Conservation (phyloP, 2,797 vertebrate species). For the Rhinichthys osculus region DNA sequence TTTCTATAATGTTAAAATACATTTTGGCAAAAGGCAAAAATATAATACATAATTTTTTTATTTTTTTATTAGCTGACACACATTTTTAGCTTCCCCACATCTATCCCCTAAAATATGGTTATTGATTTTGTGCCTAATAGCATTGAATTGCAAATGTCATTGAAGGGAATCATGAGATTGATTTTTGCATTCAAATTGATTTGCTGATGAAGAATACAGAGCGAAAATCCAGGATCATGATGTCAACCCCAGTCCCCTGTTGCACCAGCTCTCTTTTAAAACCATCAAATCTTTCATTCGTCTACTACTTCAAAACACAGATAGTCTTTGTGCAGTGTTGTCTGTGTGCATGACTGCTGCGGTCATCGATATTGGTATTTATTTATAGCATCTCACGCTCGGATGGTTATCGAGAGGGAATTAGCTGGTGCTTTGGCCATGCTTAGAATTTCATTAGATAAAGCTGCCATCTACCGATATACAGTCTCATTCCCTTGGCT, state of each 20-base stretch:
- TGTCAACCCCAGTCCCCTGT: background rate
- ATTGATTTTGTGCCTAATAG: background rate
- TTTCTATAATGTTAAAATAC: background rate
- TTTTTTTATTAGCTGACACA: background rate
- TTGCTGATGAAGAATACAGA: background rate
- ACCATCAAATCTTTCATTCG: background rate
- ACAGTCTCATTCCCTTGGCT: slow-evolving; percentile 46
- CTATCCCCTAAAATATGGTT: background rate
- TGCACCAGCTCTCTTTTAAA: background rate
- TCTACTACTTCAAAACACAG: background rate
- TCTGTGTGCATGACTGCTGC: slow-evolving; percentile 25
- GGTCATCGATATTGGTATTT: slow-evolving; percentile 45
- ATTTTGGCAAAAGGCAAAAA: background rate
- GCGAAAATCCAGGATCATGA: background rate
- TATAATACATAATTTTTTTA: no score
- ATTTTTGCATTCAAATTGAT: background rate
- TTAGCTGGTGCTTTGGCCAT: slow-evolving; percentile 31
- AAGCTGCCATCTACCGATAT: slow-evolving; percentile 59
- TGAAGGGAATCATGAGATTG: background rate
- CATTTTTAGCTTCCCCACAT: background rate
- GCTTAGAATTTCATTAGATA: slow-evolving; percentile 59
- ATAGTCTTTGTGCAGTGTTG: background rate
- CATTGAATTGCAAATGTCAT: background rate
- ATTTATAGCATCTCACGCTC: slow-evolving; percentile 42
- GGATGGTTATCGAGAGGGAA: slow-evolving; percentile 27